A percentile compares a stretch with the other conserved stretches of the same genome.
These are phyloP conservation scores for Scatophagus argus DNA, from an alignment of 2,113 vertebrate genomes.

Conservation along the genomic window DNA sequence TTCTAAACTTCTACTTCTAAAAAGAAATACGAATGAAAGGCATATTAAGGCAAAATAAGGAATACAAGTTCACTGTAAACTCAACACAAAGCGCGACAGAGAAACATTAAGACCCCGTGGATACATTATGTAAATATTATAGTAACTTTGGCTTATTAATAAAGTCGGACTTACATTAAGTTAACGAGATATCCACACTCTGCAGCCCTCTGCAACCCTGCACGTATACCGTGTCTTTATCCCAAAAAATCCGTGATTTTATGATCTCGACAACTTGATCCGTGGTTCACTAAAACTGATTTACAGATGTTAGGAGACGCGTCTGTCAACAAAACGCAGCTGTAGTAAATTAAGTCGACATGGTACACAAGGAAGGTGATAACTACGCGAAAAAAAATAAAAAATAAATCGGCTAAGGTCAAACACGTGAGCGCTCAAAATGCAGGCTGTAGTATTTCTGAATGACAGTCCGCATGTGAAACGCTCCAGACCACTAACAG, in stretches of 20 bases:
- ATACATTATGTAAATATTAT: not conserved
- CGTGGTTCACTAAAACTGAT: conserved; percentile 2
- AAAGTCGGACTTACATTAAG: conserved; percentile 56
- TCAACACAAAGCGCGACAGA: not conserved
- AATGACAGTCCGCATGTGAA: conserved; percentile 69
- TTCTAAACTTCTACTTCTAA: not conserved
- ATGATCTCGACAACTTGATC: conserved; percentile 6
- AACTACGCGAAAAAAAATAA: not conserved
- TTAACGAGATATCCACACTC: conserved; percentile 20
- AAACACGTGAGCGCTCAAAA: conserved; percentile 67
- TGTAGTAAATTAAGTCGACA: not conserved
- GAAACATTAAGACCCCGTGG: not conserved
- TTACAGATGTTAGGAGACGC: not conserved
- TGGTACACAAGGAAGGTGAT: not conserved
- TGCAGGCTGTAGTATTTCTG: conserved; percentile 61
- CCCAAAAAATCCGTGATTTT: not conserved
- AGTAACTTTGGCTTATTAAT: not conserved
- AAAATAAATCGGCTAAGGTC: conserved; percentile 6
- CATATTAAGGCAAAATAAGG: too few species aligned
- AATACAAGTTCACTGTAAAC: not conserved
- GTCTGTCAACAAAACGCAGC: not conserved
- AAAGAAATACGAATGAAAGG: not conserved
- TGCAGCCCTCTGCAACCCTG: conserved; percentile 28
- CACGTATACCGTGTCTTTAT: conserved; percentile 39
- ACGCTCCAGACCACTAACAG: not conserved